Percentiles rank a stretch among this genome's conserved stretches.
These are phyloP conservation scores for Epicauta chinensis DNA, from an alignment of 1,140 invertebrate species.

Conservation along the genomic window DNA sequence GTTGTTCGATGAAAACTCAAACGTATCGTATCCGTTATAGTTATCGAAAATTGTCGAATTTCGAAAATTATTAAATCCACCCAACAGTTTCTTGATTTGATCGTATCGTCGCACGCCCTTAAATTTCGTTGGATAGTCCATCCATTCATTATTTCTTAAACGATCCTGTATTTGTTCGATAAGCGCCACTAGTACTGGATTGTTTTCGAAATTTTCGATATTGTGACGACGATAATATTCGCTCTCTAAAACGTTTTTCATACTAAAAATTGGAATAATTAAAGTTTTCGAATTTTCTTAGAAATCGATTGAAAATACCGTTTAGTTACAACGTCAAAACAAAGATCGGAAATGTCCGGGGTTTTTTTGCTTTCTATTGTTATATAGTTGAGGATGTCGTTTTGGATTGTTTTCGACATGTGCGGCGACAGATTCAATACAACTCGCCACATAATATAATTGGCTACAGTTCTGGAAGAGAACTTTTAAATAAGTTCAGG, in stretches of 20 bases:
- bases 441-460: constrained; percentile 19
- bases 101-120: too few species aligned
- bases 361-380: not conserved
- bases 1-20: too few species aligned
- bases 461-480: constrained; percentile 11
- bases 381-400: not conserved
- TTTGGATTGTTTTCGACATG: constrained; percentile 6
- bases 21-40: too few species aligned
- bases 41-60: too few species aligned
- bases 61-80: too few species aligned
- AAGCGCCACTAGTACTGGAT: constrained; percentile 4
- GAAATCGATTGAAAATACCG: too few species aligned
- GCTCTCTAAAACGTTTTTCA: constrained; percentile 3
- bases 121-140: constrained; percentile 5
- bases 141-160: constrained; percentile 6
- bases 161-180: constrained; percentile 12
- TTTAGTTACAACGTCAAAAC: not conserved
- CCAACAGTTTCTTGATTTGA: too few species aligned
- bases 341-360: not conserved
- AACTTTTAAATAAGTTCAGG: not conserved
- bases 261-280: constrained; percentile 13
- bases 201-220: not conserved
- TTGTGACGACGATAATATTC: constrained; percentile 7
- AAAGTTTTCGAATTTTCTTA: not conserved
- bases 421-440: constrained; percentile 2